These are phyloP conservation scores for Lagria hirta DNA, from an alignment of 2,888 invertebrate species.

Conservation along the genomic window DNA sequence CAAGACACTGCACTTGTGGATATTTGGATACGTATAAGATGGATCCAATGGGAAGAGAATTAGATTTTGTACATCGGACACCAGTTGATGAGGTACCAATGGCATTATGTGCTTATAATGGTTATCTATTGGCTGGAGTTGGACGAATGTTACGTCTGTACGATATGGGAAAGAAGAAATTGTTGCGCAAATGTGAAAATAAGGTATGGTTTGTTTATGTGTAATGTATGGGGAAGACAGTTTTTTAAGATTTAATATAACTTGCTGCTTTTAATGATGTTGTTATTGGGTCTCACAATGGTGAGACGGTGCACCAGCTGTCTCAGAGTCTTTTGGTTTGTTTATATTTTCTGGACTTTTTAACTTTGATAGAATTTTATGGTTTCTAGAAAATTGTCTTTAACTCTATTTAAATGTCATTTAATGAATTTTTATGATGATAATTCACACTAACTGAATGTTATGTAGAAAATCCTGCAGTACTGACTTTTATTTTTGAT, in stretches of 20 bases:
- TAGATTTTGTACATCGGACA: constrained; percentile 94
- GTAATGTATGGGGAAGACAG: too few species aligned
- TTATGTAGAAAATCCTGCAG: constrained; percentile 48
- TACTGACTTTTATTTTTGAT: constrained; percentile 40
- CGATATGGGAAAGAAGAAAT: constrained; percentile 94
- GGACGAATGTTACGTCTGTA: constrained; percentile 91
- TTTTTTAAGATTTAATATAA: constrained; percentile 10
- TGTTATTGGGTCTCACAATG: too few species aligned
- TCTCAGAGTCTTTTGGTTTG: too few species aligned
- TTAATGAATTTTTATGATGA: constrained; percentile 33
- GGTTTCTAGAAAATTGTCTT: too few species aligned
- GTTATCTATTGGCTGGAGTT: constrained; percentile 87
- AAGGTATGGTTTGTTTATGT: constrained; percentile 57
- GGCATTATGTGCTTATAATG: constrained; percentile 89
- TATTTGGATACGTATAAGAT: constrained; percentile 85
- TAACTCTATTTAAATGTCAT: not conserved
- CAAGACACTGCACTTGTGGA: constrained; percentile 79
- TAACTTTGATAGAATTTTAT: too few species aligned
- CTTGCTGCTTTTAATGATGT: too few species aligned
- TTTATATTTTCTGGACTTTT: too few species aligned
- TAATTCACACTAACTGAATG: constrained; percentile 36
- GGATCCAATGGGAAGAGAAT: constrained; percentile 74
- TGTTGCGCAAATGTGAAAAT: constrained; percentile 97
- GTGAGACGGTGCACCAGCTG: too few species aligned
- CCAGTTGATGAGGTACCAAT: constrained; percentile 79